A percentile compares a stretch with the other conserved stretches of the same genome.
These are phyloP conservation scores for Diceros bicornis DNA, from an alignment of 2,797 vertebrate species.

Conservation along the genomic window DNA sequence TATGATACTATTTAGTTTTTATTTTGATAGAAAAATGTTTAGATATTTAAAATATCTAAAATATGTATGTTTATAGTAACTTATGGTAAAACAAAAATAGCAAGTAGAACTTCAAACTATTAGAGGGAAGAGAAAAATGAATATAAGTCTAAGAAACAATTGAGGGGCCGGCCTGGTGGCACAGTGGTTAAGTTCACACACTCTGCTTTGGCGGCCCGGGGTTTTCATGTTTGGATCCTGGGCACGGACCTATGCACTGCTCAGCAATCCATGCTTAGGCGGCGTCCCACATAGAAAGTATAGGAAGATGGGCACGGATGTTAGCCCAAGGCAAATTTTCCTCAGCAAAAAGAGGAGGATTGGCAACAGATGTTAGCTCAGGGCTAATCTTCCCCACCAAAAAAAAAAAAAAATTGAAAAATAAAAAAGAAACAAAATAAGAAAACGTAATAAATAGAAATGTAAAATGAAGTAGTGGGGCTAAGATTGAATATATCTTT, in stretches of 20 bases:
- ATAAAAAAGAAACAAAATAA: constrained; percentile 18
- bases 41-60: not conserved
- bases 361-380: no score
- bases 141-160: not conserved
- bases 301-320: no score
- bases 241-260: no score
- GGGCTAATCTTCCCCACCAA: no score
- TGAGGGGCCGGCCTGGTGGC: no score
- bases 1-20: constrained; percentile 5
- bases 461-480: not conserved
- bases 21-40: constrained; percentile 63
- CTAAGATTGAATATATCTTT: constrained; percentile 28
- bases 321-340: no score
- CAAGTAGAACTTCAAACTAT: constrained; percentile 3
- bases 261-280: no score
- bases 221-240: no score
- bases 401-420: not conserved
- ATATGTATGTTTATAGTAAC: not conserved
- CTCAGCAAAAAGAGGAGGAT: no score
- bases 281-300: no score
- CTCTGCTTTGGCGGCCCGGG: no score
- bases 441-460: not conserved
- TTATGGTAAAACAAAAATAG: not conserved
- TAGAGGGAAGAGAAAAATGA: not conserved
- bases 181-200: no score